Base-by-base conservation (phyloP, 2,797 vertebrate species). In the Molothrus aeneus region DNA sequence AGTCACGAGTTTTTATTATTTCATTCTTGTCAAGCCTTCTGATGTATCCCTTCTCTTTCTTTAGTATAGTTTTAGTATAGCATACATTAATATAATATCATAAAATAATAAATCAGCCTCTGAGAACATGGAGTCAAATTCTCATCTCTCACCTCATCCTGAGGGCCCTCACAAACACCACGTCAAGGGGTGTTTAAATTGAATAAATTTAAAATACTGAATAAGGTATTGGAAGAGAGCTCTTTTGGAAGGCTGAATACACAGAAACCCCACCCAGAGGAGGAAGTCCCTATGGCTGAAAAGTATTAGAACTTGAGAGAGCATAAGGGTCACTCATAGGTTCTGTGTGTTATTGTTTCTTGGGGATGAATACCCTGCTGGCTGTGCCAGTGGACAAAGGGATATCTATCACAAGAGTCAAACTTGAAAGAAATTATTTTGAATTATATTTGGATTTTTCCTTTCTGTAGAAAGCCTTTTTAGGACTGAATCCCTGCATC, bases 321-420 rank as follows among this genome's bases (percentile, higher is more conserved):
- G 25, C 8, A 0, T 7, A 2, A 79, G 45, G 13, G 16, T 66
- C 40, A 13, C 34, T 86, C 5, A 4, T 7, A 3, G 2, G 6
- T 85, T 85, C 79, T 43, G 16, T 31, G 16, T 2, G 0, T 26
- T 75, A 34, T 10, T 54, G 11, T 17, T 90, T 57, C 70, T 34
- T 75, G 47, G 61, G 29, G 10, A 17, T 75, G 36, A 64, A 69
- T 29, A 36, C 10, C 15, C 54, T 60, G 28, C 74, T 85, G 20
- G 8, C 31, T 86, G n/a, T 85, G 43, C 57, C 11, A 17, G 8
- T 36, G 38, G 38, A 13, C 22, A 29, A 32, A 29, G 32, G 22
- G 9, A 85, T 84, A 51, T 38, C 24, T 17, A 7, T 80, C 24
- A 40, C 24, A 40, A 45, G 28, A 28, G 53, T 70, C 56, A 73